Evolutionary conservation across 2,113 vertebrate species (phyloP), one percentile per base, ranked within the genome.

Genomic region (Progne subis): DNA sequence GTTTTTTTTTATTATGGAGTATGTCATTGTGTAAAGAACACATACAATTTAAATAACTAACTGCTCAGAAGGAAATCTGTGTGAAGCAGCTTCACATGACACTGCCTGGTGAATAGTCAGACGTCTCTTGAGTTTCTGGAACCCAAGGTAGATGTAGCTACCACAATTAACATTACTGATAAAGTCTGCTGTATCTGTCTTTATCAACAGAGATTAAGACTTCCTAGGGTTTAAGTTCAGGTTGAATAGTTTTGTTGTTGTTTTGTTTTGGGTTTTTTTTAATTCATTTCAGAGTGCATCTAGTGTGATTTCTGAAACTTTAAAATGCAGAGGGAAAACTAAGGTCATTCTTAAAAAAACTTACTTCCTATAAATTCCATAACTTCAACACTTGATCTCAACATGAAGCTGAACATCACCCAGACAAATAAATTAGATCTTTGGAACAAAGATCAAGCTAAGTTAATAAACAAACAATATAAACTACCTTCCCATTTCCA

Each of bases 371-470:
- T 28, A 19, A 90, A 56, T 21, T 18, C 32, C 8, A 2, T 52
- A 32, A 43, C 53, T 84, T 90, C 23, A 80, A 92, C 79, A 63
- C 39, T 31, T 23, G 25, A 69, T 47, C 87, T 93, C 55, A 82
- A 70, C 60, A 96, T 12, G 39, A 92, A 74, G 17, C 59, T 77
- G 41, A 83, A 56, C 29, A 44, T 56, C 76, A 65, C 32, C n/a
- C 77, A n/a, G 69, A 37, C 12, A 93, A 24, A 41, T 28, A 76
- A 47, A 95, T 1, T 47, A 26, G 50, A 82, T 65, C 61, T 82
- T 91, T 69, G 92, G 70, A 92, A 84, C 13, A 11, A 92, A 90
- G 55, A 63, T 19, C n/a, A 90, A 94, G 63, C 25, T 79, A 95
- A 94, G 16, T 29, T 57, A 88, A 57, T 43, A 92, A 87, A 41